phyloP scores from a whole-genome alignment of 53 echinoderm and acorn worm species.

The Glandiceps talaboti region DNA sequence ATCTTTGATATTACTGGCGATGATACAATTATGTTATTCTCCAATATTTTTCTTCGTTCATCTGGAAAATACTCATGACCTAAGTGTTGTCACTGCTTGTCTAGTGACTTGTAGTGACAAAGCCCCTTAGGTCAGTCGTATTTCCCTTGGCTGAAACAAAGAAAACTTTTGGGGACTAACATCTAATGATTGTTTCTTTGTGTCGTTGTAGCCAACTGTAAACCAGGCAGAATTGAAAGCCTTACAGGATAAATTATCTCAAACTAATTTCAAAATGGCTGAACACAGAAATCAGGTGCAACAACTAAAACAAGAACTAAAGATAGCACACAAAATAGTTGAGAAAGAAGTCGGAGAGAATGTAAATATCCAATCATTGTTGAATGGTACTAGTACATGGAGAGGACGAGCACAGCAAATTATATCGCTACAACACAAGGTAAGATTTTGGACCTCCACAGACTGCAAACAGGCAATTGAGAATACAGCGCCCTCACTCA shows the following conservation, averaged over 20 bases:
- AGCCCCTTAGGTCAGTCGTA: no score
- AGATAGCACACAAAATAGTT: constrained; percentile 46
- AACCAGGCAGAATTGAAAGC: constrained; percentile 59
- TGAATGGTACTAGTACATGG: constrained; percentile 46
- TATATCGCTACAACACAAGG: constrained; percentile 80
- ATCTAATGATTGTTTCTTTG: not conserved
- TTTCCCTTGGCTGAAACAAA: no score
- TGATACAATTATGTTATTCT: no score
- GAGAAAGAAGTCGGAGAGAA: constrained; percentile 71
- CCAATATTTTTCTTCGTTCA: no score
- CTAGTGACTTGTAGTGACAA: no score
- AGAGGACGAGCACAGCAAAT: constrained; percentile 88
- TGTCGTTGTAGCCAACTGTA: constrained; percentile 23
- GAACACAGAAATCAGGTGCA: constrained; percentile 78
- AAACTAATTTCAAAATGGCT: constrained; percentile 56
- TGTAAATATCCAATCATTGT: constrained; percentile 48
- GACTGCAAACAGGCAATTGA: no score
- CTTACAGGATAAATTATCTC: constrained; percentile 52
- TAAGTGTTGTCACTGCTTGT: no score
- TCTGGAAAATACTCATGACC: no score
- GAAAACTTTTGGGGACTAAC: no score
- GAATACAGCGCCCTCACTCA: no score
- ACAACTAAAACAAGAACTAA: constrained; percentile 80
- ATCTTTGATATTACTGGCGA: no score
- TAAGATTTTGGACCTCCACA: constrained; percentile 20